A percentile compares a stretch with the other conserved stretches of the same genome.
These are phyloP conservation scores for Coregonus sp. DNA, from an alignment of 2,797 vertebrate genomes.

Conservation along the genomic window DNA sequence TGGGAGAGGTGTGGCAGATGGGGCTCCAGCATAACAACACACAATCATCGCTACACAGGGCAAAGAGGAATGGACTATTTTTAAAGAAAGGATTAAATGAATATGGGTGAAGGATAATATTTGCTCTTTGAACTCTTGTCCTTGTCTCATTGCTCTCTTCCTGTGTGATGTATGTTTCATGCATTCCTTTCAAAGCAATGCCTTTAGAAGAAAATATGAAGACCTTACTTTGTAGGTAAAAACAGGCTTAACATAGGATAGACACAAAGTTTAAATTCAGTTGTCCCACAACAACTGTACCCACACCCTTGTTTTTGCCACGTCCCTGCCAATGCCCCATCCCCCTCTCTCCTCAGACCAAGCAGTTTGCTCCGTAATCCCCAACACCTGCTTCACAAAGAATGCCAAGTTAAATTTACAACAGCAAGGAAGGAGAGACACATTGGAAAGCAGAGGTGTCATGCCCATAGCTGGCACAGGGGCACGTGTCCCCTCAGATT, in stretches of 20 bases:
- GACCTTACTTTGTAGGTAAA: not conserved
- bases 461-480: no score
- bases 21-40: constrained; percentile 1
- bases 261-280: constrained; percentile 60
- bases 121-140: not conserved
- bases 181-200: not conserved
- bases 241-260: constrained; percentile 23
- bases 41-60: not conserved
- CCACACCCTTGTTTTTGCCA: constrained; percentile 41
- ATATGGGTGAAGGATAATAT: not conserved
- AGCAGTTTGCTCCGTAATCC: constrained; percentile 77
- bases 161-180: not conserved
- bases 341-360: constrained; percentile 67
- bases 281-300: constrained; percentile 58
- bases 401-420: constrained; percentile 91
- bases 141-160: not conserved
- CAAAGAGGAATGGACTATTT: constrained; percentile 11
- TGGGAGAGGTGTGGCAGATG: constrained; percentile 11
- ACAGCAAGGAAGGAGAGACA: constrained; percentile 74
- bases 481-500: no score
- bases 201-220: not conserved
- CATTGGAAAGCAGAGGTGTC: constrained; percentile 73
- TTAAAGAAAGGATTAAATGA: not conserved
- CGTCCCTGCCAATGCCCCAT: constrained; percentile 33
- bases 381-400: constrained; percentile 88